phyloP scores from a whole-genome alignment of 2,797 vertebrate species.

The Chloroceryle amazona region DNA sequence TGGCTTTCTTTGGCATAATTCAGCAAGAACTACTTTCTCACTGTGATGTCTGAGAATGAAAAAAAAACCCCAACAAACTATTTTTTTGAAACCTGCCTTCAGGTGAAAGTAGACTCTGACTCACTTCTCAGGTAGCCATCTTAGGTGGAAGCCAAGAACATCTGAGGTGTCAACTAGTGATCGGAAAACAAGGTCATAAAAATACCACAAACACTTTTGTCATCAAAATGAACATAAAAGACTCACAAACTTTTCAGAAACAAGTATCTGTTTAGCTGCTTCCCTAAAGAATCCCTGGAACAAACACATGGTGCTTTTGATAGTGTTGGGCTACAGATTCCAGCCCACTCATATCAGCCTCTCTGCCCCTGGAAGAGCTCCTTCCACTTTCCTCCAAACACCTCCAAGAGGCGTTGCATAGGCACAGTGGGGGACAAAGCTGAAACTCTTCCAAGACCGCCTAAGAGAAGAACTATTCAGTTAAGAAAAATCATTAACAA shows the following conservation, averaged over 20 bases:
- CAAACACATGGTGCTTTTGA: background rate
- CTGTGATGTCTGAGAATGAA: background rate
- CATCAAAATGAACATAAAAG: background rate
- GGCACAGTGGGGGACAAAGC: slow-evolving; percentile 36
- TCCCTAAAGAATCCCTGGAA: background rate
- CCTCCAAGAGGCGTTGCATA: background rate
- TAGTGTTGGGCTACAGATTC: background rate
- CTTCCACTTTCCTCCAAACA: background rate
- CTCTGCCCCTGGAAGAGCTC: background rate
- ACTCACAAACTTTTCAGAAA: background rate
- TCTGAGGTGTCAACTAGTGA: background rate
- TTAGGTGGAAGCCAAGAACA: slow-evolving; percentile 25
- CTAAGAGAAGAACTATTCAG: slow-evolving; percentile 10
- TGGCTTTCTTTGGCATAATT: background rate
- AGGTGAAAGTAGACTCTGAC: slow-evolving; percentile 20
- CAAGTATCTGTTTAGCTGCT: background rate
- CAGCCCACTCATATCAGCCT: background rate
- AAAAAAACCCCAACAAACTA: background rate
- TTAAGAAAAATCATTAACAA: slow-evolving; percentile 34
- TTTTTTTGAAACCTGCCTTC: background rate
- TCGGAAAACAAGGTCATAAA: slow-evolving; percentile 11
- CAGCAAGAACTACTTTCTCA: background rate
- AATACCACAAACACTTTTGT: background rate
- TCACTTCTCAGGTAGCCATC: background rate
- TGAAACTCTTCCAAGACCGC: slow-evolving; percentile 36